phyloP scores from a whole-genome alignment of 2,888 invertebrate species.

The Acheta domesticus region DNA sequence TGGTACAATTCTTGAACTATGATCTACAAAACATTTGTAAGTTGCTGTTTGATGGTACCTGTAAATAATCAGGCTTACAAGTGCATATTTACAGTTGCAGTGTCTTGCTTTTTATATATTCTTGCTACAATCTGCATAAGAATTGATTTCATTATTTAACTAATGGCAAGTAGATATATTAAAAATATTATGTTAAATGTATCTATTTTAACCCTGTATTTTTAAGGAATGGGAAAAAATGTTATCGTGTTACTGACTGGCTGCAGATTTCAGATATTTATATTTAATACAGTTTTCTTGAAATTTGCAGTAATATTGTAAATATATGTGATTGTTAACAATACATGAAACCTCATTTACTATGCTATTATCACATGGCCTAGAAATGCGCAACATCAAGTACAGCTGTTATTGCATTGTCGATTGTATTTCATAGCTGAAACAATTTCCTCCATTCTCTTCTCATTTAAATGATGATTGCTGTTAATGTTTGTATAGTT shows the following conservation, averaged over 20 bases:
- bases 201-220: background rate
- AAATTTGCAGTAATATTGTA: background rate
- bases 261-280: constrained; percentile 18
- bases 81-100: no score
- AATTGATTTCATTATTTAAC: background rate
- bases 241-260: background rate
- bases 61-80: no score
- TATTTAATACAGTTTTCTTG: background rate
- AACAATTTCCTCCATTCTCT: no score
- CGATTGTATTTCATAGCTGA: no score
- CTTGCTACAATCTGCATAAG: background rate
- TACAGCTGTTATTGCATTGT: background rate
- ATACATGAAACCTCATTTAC: background rate
- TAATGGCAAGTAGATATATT: background rate
- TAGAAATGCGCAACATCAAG: background rate
- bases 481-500: no score
- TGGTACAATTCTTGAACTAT: no score
- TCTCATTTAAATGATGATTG: no score
- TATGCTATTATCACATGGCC: background rate
- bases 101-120: no score
- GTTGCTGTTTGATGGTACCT: no score
- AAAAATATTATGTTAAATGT: background rate
- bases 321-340: background rate
- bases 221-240: background rate
- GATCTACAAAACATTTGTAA: no score